phyloP scores from a whole-genome alignment of 2,888 invertebrate genomes.

The Leptinotarsa tumamoca region DNA sequence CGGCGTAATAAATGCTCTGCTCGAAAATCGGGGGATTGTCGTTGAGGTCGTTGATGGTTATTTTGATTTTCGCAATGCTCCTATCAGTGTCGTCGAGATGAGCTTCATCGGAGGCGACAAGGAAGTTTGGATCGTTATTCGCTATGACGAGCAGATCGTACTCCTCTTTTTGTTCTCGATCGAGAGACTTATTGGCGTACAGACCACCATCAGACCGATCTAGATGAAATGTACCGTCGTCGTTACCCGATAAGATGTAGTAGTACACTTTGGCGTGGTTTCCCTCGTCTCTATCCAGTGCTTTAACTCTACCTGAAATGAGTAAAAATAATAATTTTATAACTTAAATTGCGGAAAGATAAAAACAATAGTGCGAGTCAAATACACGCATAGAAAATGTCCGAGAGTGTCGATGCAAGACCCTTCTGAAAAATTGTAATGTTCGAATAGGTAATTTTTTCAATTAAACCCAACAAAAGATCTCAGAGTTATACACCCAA shows the following conservation, averaged over 20 bases:
- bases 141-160: constrained; percentile 85
- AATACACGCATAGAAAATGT: no score
- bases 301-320: constrained; percentile 74
- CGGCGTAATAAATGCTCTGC: constrained; percentile 65
- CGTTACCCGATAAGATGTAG: constrained; percentile 83
- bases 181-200: constrained; percentile 82
- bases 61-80: constrained; percentile 78
- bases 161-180: constrained; percentile 81
- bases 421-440: no score
- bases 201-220: constrained; percentile 85
- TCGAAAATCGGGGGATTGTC: constrained; percentile 81
- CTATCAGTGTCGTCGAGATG: constrained; percentile 70
- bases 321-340: not conserved
- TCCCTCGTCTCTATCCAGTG: constrained; percentile 82
- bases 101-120: constrained; percentile 69
- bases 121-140: constrained; percentile 84
- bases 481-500: no score
- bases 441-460: no score
- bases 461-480: no score
- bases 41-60: constrained; percentile 84
- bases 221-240: constrained; percentile 80
- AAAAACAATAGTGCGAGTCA: not conserved
- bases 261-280: constrained; percentile 87
- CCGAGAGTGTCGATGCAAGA: no score
- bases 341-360: not conserved